Percentiles rank a stretch among this genome's conserved stretches.
Evolutionary conservation across 2,888 invertebrate genomes (phyloP).

Genomic region (Nezara viridula): DNA sequence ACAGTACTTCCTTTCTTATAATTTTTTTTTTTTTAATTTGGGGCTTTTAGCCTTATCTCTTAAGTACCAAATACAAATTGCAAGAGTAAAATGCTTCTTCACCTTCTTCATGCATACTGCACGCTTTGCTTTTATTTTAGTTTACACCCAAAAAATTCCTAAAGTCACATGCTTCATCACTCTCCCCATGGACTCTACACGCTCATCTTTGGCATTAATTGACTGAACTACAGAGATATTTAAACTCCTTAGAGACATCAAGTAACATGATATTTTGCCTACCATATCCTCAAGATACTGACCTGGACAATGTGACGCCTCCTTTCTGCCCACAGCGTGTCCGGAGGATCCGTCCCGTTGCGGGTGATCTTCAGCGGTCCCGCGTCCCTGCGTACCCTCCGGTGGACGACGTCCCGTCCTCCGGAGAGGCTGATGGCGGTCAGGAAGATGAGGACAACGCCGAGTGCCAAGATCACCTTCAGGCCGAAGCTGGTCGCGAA

Average conservation of each 20-base stretch:
- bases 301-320: conserved; percentile 64
- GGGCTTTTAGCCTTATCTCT: no score
- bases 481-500: conserved; percentile 42
- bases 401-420: background rate
- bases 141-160: no score
- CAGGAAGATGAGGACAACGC: conserved; percentile 25
- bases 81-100: no score
- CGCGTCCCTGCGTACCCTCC: background rate
- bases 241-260: background rate
- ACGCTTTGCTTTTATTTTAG: no score
- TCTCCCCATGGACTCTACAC: no score
- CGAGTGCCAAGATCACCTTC: conserved; percentile 1
- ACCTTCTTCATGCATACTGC: no score
- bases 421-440: background rate
- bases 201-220: no score
- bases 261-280: background rate
- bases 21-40: no score
- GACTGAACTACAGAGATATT: no score
- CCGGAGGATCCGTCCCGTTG: conserved; percentile 62
- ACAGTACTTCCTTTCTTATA: no score
- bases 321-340: conserved; percentile 62
- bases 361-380: conserved; percentile 59
- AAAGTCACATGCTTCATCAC: no score
- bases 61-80: no score
- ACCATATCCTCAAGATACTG: background rate